Conservation (phyloP, 2,113 vertebrate genomes). For the Tiliqua scincoides region DNA sequence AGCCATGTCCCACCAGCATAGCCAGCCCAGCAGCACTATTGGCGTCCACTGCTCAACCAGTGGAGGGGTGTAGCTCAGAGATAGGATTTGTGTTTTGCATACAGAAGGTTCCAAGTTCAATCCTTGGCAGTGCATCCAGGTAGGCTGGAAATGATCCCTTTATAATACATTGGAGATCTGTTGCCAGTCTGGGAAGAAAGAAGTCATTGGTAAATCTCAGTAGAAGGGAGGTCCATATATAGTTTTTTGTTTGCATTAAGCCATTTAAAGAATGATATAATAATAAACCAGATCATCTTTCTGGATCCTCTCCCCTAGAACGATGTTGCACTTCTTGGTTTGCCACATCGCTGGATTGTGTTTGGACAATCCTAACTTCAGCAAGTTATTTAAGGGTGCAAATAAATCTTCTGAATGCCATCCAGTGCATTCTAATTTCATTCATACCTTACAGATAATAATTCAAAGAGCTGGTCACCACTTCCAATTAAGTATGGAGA, state of each 20-base stretch:
- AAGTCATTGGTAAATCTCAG: no score
- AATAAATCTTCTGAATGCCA: slow-evolving; percentile 64
- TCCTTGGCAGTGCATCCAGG: no score
- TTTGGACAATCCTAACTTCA: slow-evolving; percentile 18
- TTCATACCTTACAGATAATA: slow-evolving; percentile 87
- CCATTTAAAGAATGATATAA: slow-evolving; percentile 11
- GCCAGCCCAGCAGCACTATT: no score
- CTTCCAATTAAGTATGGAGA: slow-evolving; percentile 89
- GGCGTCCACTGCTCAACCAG: no score
- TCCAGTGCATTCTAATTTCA: slow-evolving; percentile 88
- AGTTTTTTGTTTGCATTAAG: not conserved
- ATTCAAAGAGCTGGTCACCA: slow-evolving; percentile 89
- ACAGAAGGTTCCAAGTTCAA: no score
- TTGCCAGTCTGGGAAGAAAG: no score
- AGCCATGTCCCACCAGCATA: no score
- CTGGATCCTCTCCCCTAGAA: not conserved
- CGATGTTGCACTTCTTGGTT: not conserved
- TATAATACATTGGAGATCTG: no score
- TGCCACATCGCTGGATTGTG: not conserved
- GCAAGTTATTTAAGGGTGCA: slow-evolving; percentile 55
- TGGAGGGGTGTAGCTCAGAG: no score
- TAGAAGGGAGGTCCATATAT: not conserved
- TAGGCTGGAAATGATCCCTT: no score
- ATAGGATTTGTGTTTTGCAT: no score
- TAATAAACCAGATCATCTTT: not conserved